Conservation (phyloP, 2,888 invertebrate genomes). For the Phytoseiulus persimilis region DNA sequence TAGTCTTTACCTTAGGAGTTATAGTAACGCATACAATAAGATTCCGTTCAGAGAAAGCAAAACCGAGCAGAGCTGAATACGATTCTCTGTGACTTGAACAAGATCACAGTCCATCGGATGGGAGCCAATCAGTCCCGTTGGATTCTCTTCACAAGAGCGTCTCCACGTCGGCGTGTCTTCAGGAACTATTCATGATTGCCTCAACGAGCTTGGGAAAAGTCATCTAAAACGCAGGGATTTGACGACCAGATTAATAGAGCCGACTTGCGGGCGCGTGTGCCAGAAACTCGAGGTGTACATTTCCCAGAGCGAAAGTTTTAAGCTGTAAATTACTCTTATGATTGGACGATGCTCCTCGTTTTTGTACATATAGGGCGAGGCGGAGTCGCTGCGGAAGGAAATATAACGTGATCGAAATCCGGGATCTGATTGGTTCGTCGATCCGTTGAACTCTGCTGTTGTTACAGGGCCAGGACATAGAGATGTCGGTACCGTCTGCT, state of each 20-base stretch:
- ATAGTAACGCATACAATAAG: neutral
- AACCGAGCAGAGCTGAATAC: neutral
- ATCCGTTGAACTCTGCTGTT: neutral
- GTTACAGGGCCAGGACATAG: neutral
- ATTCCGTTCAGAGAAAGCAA: neutral
- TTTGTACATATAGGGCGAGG: neutral
- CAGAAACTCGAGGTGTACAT: neutral
- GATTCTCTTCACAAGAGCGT: neutral
- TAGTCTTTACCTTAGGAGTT: neutral
- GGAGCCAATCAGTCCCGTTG: neutral
- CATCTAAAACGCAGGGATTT: no score
- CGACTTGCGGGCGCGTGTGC: neutral
- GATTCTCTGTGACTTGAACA: neutral
- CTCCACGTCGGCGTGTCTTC: neutral
- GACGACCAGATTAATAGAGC: no score
- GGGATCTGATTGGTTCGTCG: neutral
- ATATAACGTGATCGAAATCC: neutral
- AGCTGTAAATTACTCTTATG: neutral
- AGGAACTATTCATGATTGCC: no score
- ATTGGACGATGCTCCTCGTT: neutral
- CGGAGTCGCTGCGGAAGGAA: no score
- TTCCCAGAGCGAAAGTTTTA: neutral
- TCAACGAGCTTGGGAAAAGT: no score
- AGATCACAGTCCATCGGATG: neutral
- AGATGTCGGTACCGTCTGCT: neutral